Conservation (phyloP, 2,888 invertebrate genomes). For the Camptogramma bilineatum region DNA sequence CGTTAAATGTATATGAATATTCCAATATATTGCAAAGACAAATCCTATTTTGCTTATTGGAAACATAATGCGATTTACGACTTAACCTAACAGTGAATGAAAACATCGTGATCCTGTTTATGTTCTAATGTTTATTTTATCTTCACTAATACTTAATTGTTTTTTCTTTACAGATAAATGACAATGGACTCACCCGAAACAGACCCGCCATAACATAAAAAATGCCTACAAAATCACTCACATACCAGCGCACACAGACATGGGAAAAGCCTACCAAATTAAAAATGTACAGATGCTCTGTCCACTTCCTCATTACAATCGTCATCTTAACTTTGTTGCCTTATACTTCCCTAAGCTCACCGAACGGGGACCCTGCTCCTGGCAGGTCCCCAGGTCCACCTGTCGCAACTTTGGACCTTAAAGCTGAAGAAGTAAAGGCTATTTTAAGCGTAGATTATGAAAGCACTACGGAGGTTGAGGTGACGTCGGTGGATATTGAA, state of each 20-base stretch:
- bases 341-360: constrained; percentile 73
- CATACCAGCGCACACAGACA: constrained; percentile 45
- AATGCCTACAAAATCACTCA: constrained; percentile 46
- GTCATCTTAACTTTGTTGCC: constrained; percentile 71
- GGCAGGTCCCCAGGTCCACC: constrained; percentile 88
- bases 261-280: constrained; percentile 57
- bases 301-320: constrained; percentile 54
- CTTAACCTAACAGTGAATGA: no score
- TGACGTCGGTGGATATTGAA: constrained; percentile 50
- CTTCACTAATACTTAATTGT: background rate
- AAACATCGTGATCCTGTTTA: no score
- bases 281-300: constrained; percentile 61
- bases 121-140: background rate
- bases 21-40: no score
- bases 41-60: no score
- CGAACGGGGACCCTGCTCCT: constrained; percentile 88
- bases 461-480: constrained; percentile 53
- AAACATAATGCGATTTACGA: no score
- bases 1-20: no score
- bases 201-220: constrained; percentile 41
- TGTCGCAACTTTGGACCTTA: constrained; percentile 40
- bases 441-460: constrained; percentile 56
- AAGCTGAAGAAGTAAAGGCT: constrained; percentile 53
- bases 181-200: constrained; percentile 43
- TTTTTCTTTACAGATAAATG: constrained; percentile 48